Percentiles rank a stretch among this genome's conserved stretches.
Conservation (phyloP, 1,140 invertebrate genomes). For the Potamilus streckersoni region DNA sequence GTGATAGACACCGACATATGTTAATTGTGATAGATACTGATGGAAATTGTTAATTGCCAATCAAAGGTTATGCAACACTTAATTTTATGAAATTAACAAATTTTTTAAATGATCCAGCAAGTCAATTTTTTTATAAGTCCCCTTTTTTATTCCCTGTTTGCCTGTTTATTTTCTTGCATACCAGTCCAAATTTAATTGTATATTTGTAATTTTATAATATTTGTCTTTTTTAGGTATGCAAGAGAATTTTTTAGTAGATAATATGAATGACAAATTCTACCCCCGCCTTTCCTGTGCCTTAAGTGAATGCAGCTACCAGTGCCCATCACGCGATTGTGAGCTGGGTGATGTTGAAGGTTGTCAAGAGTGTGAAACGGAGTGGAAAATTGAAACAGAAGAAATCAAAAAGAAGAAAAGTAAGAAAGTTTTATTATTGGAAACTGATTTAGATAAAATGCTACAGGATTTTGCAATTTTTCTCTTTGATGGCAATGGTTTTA, state of each 20-base stretch:
- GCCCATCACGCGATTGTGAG: constrained; percentile 3
- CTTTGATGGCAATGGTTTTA: too few species aligned
- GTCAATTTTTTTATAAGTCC: too few species aligned
- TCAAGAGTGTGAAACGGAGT: constrained; percentile 23
- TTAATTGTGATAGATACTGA: too few species aligned
- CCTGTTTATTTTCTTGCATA: too few species aligned
- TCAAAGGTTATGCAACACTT: too few species aligned
- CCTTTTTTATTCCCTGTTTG: too few species aligned
- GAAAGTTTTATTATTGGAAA: constrained; percentile 1
- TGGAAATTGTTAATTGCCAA: too few species aligned
- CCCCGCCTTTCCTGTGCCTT: constrained; percentile 30
- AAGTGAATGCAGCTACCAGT: constrained; percentile 13
- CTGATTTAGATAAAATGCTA: not conserved
- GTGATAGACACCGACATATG: too few species aligned
- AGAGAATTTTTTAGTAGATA: constrained; percentile 1
- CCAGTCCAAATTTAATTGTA: too few species aligned
- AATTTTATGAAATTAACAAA: too few species aligned
- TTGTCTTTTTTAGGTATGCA: constrained; percentile 2
- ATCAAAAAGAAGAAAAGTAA: constrained; percentile 10
- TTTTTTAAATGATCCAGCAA: too few species aligned
- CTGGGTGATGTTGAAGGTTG: constrained; percentile 11
- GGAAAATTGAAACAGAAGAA: constrained; percentile 12
- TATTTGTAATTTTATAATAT: not conserved
- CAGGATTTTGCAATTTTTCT: too few species aligned
- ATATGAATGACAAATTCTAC: constrained; percentile 23